These are phyloP conservation scores for Schizaphis graminum DNA, from an alignment of 2,888 invertebrate species.

Conservation along the genomic window DNA sequence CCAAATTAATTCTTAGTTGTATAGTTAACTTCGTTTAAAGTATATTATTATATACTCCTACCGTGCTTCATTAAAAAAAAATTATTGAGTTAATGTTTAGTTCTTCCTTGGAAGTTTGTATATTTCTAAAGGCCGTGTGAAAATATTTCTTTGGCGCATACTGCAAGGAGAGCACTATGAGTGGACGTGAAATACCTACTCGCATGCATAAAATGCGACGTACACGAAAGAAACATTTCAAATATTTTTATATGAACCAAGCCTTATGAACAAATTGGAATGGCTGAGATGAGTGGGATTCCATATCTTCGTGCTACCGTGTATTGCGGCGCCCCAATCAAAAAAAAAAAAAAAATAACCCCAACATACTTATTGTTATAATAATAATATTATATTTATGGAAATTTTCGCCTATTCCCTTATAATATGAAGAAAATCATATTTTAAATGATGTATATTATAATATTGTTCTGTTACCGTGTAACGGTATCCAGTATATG, in stretches of 20 bases:
- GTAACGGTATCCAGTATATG: constrained; percentile 40
- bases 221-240: constrained; percentile 54
- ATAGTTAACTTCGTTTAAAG: neutral
- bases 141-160: constrained; percentile 5
- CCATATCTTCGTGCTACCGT: constrained; percentile 40
- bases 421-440: neutral
- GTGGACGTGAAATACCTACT: neutral
- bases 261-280: constrained; percentile 59
- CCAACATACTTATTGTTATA: neutral
- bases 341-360: constrained; percentile 20
- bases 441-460: neutral
- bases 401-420: neutral
- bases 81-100: neutral
- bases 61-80: neutral
- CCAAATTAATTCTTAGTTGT: neutral
- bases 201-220: neutral
- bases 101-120: neutral
- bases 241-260: constrained; percentile 41
- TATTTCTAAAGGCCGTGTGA: constrained; percentile 21
- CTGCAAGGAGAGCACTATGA: neutral
- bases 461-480: neutral
- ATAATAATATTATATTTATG: neutral
- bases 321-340: neutral
- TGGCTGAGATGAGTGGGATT: constrained; percentile 43
- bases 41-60: neutral